phyloP scores from a whole-genome alignment of 1,140 invertebrate species.

The Neuroterus valhalla region DNA sequence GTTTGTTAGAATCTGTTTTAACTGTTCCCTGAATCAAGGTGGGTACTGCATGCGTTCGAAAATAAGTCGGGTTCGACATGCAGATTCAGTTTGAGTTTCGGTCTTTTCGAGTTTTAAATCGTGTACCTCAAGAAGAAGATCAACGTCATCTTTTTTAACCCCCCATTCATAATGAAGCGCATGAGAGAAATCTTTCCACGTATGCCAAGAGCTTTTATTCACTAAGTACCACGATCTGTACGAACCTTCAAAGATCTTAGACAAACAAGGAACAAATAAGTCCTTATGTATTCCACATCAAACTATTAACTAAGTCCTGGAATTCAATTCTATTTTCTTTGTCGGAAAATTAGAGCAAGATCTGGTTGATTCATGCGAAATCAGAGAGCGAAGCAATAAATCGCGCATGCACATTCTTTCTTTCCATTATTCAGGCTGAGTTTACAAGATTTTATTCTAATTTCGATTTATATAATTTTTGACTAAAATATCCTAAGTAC shows the following conservation, averaged over 20 bases:
- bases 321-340: too few species aligned
- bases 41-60: not conserved
- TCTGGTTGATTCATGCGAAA: too few species aligned
- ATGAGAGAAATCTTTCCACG: constrained; percentile 39
- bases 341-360: too few species aligned
- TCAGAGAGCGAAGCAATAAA: too few species aligned
- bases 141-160: constrained; percentile 35
- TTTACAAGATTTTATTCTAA: too few species aligned
- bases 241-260: constrained; percentile 34
- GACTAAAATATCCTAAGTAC: too few species aligned
- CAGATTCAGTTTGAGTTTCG: not conserved
- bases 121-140: too few species aligned
- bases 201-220: constrained; percentile 34
- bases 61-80: not conserved
- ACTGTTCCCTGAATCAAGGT: not conserved
- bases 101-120: not conserved
- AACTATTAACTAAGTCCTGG: too few species aligned
- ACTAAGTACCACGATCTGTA: constrained; percentile 42
- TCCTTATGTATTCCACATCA: constrained; percentile 29
- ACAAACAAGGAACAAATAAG: constrained; percentile 33
- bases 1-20: not conserved
- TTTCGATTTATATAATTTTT: too few species aligned
- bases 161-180: constrained; percentile 34
- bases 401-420: too few species aligned
- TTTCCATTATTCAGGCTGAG: too few species aligned